Percentiles rank a stretch among this genome's conserved stretches.
Evolutionary conservation across 35 echinoderm and acorn worm species (phyloP).

Genomic region (Anneissia japonica): DNA sequence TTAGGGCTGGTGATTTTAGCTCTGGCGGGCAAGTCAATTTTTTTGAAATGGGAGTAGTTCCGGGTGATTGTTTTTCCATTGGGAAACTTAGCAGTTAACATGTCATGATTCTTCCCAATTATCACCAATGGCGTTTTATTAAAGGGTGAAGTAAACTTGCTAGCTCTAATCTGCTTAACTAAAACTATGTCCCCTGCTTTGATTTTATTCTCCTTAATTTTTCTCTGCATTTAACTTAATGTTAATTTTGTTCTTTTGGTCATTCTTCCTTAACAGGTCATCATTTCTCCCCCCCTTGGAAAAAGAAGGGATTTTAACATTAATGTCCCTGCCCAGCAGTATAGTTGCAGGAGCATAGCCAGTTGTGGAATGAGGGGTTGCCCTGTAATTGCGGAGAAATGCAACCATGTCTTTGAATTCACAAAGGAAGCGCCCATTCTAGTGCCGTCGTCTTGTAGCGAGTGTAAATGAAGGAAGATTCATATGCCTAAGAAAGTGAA

Average conservation of each 20-base stretch:
- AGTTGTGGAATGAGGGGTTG: conserved; percentile 66
- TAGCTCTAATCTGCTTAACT: background rate
- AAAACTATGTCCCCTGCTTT: background rate
- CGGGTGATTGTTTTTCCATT: background rate
- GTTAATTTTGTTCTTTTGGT: background rate
- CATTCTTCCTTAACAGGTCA: background rate
- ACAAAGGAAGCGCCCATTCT: no score
- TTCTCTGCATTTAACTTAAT: background rate
- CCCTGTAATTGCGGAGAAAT: conserved; percentile 67
- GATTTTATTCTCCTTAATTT: background rate
- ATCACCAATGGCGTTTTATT: background rate
- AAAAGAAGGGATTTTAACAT: conserved; percentile 10
- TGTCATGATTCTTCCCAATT: background rate
- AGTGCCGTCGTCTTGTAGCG: no score
- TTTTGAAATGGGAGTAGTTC: background rate
- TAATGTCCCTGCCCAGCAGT: conserved; percentile 8
- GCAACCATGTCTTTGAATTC: conserved; percentile 47
- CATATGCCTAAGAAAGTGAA: no score
- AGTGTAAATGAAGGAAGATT: no score
- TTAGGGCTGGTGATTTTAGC: no score
- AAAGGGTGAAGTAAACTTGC: background rate
- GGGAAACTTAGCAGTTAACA: background rate
- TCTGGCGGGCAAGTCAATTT: background rate
- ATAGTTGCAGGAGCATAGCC: conserved; percentile 36
- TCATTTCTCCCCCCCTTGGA: no score